Evolutionary conservation across 37 sponge, comb jelly and placozoan genomes (phyloP).

Genomic region (Theonella swinhoei): DNA sequence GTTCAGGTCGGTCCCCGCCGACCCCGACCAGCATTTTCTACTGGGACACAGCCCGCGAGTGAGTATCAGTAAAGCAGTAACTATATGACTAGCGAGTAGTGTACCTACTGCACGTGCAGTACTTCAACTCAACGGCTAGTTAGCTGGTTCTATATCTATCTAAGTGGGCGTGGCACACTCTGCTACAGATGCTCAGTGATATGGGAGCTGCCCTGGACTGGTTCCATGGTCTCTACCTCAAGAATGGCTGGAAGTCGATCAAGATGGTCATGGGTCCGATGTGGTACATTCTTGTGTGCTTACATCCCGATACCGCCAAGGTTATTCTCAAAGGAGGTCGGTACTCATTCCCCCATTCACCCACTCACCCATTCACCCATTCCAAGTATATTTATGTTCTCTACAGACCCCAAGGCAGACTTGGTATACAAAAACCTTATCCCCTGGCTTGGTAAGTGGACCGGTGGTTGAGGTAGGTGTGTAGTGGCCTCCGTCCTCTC

Average conservation of each 20-base stretch:
- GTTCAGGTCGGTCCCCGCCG: conserved; percentile 31
- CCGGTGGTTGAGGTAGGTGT: not conserved
- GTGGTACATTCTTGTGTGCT: not conserved
- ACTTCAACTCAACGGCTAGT: not conserved
- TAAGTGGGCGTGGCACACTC: no score
- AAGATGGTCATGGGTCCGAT: conserved; percentile 19
- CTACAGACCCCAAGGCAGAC: conserved; percentile 72
- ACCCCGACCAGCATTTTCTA: conserved; percentile 27
- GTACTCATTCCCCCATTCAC: not conserved
- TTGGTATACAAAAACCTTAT: conserved; percentile 38
- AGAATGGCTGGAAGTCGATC: conserved; percentile 18
- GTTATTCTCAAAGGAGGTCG: conserved; percentile 35
- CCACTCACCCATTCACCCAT: no score
- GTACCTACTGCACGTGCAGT: no score
- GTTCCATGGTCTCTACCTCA: not conserved
- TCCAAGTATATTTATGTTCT: no score
- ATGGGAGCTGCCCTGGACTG: conserved; percentile 43
- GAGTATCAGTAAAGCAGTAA: no score
- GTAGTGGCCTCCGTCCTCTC: not conserved
- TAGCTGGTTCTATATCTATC: not conserved
- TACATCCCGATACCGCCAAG: conserved; percentile 41
- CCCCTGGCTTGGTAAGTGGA: conserved; percentile 74
- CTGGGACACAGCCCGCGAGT: conserved; percentile 48
- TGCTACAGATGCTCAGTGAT: conserved; percentile 8
- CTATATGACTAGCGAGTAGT: no score